These are phyloP conservation scores for Vimba vimba DNA, from an alignment of 2,113 vertebrate species.

Conservation along the genomic window DNA sequence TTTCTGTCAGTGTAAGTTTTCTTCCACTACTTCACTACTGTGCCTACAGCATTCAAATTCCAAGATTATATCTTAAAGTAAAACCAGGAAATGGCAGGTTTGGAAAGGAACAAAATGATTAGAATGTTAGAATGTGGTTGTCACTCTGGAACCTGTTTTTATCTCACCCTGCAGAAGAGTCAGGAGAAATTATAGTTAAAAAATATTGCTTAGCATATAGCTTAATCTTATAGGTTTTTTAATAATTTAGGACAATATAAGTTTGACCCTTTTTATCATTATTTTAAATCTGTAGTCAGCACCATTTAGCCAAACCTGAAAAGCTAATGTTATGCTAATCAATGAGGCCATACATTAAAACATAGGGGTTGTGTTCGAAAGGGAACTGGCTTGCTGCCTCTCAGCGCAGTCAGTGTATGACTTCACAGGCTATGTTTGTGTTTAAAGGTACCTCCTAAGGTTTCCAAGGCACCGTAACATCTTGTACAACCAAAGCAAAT, in stretches of 20 bases:
- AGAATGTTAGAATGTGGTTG: background rate
- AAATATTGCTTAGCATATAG: background rate
- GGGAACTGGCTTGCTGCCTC: background rate
- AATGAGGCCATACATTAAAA: background rate
- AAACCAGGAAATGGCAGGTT: background rate
- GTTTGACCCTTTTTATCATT: background rate
- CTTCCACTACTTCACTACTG: too few relatives aligned
- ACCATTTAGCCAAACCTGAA: background rate
- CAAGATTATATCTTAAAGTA: conserved; percentile 3
- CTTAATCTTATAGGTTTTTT: background rate
- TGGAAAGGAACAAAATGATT: background rate
- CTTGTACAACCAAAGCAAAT: background rate
- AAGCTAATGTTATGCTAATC: background rate
- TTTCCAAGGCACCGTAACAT: background rate
- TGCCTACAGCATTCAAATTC: background rate
- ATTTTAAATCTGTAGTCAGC: background rate
- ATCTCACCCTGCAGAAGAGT: background rate
- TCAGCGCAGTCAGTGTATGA: background rate
- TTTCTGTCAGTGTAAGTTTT: background rate
- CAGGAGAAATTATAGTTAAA: background rate
- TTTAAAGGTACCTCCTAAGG: background rate
- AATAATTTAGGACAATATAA: background rate
- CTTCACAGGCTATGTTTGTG: background rate
- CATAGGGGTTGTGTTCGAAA: background rate
- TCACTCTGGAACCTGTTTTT: background rate